Percentiles rank a stretch among this genome's conserved stretches.
phyloP scores from a whole-genome alignment of 2,888 invertebrate genomes.

The Melinopterus prodromus region DNA sequence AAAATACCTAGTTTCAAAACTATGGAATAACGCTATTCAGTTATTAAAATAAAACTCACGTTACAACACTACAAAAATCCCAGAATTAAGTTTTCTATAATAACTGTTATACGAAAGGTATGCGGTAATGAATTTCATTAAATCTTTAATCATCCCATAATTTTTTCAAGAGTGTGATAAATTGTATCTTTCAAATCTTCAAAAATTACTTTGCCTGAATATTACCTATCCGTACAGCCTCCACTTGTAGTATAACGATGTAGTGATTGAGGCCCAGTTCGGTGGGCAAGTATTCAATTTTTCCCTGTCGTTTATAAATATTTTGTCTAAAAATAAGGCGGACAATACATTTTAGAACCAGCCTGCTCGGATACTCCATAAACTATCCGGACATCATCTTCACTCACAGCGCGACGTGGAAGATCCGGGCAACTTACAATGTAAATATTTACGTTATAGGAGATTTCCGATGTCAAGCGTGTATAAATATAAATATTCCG shows the following conservation, averaged over 20 bases:
- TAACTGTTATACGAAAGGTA: not conserved
- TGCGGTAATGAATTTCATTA: not conserved
- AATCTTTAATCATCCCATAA: not conserved
- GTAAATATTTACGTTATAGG: not conserved
- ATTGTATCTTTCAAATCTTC: not conserved
- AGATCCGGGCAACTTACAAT: not conserved
- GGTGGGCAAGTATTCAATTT: not conserved
- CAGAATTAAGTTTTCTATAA: not conserved
- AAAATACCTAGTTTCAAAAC: too few species aligned
- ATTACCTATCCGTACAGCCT: too few species aligned
- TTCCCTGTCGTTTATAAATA: not conserved
- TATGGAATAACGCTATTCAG: not conserved
- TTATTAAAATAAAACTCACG: not conserved
- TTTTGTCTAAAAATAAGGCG: not conserved
- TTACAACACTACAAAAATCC: not conserved
- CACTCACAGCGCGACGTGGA: not conserved
- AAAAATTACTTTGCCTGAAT: not conserved
- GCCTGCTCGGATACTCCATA: not conserved
- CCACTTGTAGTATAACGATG: not conserved
- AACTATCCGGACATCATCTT: constrained; percentile 4
- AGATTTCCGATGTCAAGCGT: constrained; percentile 4
- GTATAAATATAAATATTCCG: not conserved
- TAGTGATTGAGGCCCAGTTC: not conserved
- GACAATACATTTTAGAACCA: not conserved
- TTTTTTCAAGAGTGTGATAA: not conserved